Percentiles rank a stretch among this genome's conserved stretches.
These are phyloP conservation scores for Cheilosia impressa DNA, from an alignment of 2,888 invertebrate genomes.

Conservation along the genomic window DNA sequence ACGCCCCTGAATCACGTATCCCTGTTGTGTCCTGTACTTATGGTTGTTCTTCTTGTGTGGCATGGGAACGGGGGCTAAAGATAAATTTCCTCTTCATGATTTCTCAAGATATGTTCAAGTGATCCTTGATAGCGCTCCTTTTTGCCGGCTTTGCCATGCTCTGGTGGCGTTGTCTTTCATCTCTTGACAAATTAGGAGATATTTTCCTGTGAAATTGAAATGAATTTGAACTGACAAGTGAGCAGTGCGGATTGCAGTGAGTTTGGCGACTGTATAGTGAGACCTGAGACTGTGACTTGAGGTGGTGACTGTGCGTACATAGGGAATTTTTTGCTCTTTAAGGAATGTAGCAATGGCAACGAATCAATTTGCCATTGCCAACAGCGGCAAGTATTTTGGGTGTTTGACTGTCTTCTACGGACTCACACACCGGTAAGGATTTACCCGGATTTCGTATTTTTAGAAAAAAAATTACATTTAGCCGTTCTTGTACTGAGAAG, in stretches of 20 bases:
- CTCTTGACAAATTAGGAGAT: constrained; percentile 38
- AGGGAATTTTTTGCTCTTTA: too few species aligned
- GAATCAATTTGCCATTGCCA: too few species aligned
- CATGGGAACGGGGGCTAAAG: not conserved
- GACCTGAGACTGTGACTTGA: not conserved
- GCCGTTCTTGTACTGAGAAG: too few species aligned
- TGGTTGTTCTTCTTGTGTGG: not conserved
- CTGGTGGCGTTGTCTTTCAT: constrained; percentile 25
- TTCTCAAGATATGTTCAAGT: constrained; percentile 52
- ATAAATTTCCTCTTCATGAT: constrained; percentile 35
- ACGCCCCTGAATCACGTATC: constrained; percentile 36
- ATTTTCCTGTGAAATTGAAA: constrained; percentile 43
- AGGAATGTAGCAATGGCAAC: too few species aligned
- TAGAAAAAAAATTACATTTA: too few species aligned
- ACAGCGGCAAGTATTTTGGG: too few species aligned
- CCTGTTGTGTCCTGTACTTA: constrained; percentile 3
- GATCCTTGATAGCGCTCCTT: constrained; percentile 40
- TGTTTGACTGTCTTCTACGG: too few species aligned
- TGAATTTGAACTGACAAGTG: constrained; percentile 61
- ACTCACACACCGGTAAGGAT: too few species aligned
- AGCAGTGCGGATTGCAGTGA: constrained; percentile 23
- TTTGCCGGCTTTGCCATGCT: constrained; percentile 5
- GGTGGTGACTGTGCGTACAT: not conserved
- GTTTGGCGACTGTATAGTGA: not conserved
- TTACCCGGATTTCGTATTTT: too few species aligned